phyloP scores from a whole-genome alignment of 1,140 invertebrate species.

The Luehdorfia chinensis region DNA sequence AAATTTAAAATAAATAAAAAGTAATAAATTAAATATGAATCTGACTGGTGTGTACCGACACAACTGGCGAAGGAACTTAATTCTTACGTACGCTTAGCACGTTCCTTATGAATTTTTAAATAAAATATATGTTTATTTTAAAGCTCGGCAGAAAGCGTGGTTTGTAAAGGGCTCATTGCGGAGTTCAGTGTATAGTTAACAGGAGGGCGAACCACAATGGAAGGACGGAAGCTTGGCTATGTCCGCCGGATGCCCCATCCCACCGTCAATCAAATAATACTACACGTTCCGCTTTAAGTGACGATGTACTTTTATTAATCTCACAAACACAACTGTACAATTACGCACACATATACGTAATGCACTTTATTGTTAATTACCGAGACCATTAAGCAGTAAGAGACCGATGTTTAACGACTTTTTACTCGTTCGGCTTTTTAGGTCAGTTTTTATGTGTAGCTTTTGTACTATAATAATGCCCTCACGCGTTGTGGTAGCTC shows the following conservation, averaged over 20 bases:
- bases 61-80: too few relatives aligned
- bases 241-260: slow-evolving; percentile 34
- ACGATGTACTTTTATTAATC: slow-evolving; percentile 8
- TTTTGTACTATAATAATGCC: too few relatives aligned
- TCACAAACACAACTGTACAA: background rate
- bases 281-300: slow-evolving; percentile 7
- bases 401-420: slow-evolving; percentile 7
- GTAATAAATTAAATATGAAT: background rate
- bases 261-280: slow-evolving; percentile 23
- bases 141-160: slow-evolving; percentile 14
- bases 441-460: background rate
- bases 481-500: too few relatives aligned
- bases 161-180: slow-evolving; percentile 21
- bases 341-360: background rate
- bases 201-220: slow-evolving; percentile 30
- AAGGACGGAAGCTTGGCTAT: slow-evolving; percentile 28
- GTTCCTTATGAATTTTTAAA: slow-evolving; percentile 4
- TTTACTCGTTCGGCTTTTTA: background rate
- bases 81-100: slow-evolving; percentile 19
- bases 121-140: slow-evolving; percentile 1
- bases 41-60: background rate
- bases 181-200: slow-evolving; percentile 25
- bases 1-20: background rate
- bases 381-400: background rate
- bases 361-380: slow-evolving; percentile 13